These are phyloP conservation scores for Raphicerus campestris DNA, from an alignment of 2,113 vertebrate genomes.

Conservation along the genomic window DNA sequence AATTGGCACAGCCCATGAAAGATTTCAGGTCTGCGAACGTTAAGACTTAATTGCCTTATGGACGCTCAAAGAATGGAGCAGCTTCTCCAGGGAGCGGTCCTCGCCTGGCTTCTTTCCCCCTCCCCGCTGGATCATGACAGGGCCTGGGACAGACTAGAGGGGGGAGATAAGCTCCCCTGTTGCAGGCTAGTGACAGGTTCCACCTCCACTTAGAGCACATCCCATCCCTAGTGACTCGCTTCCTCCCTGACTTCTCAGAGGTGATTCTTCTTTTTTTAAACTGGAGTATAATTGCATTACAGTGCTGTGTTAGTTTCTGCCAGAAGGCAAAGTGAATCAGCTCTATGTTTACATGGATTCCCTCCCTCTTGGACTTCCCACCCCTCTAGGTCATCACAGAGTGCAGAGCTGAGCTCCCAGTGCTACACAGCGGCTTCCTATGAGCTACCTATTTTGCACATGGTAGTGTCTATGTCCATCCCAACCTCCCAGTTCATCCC, in stretches of 20 bases:
- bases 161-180: conserved; percentile 71
- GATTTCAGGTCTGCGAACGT: conserved; percentile 71
- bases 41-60: conserved; percentile 82
- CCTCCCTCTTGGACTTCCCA: not conserved
- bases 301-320: not conserved
- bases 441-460: not conserved
- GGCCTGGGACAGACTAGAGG: conserved; percentile 76
- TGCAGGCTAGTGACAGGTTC: conserved; percentile 69
- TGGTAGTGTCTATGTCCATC: not conserved
- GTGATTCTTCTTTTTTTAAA: not conserved
- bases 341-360: fast-evolving
- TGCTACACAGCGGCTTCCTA: not conserved
- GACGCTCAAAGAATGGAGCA: conserved; percentile 77
- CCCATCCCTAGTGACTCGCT: not conserved
- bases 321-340: not conserved
- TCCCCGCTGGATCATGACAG: conserved; percentile 69
- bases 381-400: not conserved
- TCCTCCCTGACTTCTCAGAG: conserved; percentile 28
- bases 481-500: not conserved
- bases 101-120: not conserved
- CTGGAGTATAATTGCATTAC: not conserved
- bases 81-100: conserved; percentile 76
- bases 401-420: not conserved
- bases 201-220: conserved; percentile 15
- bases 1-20: conserved; percentile 74